phyloP scores from a whole-genome alignment of 1,140 invertebrate species.

The Antheraea pernyi region DNA sequence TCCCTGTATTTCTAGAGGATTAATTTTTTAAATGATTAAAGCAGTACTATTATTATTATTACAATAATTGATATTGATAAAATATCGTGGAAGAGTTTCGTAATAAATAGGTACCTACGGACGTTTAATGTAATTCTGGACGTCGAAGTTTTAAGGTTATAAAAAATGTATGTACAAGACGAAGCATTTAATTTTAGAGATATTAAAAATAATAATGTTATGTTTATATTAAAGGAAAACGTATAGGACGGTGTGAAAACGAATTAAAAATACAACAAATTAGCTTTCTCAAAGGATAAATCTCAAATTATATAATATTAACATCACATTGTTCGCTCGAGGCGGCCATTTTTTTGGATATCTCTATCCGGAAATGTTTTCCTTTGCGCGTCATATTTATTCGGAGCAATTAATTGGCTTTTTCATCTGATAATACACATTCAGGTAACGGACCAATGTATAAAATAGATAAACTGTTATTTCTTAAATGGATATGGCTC shows the following conservation, averaged over 20 bases:
- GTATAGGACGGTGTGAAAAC: conserved; percentile 9
- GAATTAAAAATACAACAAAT: background rate
- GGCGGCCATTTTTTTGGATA: conserved; percentile 44
- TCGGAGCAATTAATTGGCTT: conserved; percentile 14
- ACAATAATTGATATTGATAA: conserved; percentile 65
- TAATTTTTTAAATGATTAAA: conserved; percentile 68
- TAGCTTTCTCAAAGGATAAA: conserved; percentile 17
- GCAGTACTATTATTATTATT: conserved; percentile 50
- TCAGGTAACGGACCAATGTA: conserved; percentile 67
- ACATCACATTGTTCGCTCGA: conserved; percentile 69
- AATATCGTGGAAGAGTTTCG: conserved; percentile 59
- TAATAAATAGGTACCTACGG: conserved; percentile 23
- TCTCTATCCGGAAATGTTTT: conserved; percentile 39
- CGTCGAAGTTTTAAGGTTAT: background rate
- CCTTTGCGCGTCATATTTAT: conserved; percentile 4
- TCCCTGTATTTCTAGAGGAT: conserved; percentile 67
- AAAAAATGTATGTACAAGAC: conserved; percentile 72
- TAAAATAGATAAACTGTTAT: conserved; percentile 48
- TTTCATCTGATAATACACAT: conserved; percentile 43
- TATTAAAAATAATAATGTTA: conserved; percentile 73
- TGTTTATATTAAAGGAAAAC: conserved; percentile 59
- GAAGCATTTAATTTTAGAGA: conserved; percentile 78
- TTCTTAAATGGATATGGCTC: conserved; percentile 26
- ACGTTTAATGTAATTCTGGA: conserved; percentile 29
- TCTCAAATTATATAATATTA: conserved; percentile 54